Conservation (phyloP, 1,140 invertebrate species). For the Laupala kohalensis region DNA sequence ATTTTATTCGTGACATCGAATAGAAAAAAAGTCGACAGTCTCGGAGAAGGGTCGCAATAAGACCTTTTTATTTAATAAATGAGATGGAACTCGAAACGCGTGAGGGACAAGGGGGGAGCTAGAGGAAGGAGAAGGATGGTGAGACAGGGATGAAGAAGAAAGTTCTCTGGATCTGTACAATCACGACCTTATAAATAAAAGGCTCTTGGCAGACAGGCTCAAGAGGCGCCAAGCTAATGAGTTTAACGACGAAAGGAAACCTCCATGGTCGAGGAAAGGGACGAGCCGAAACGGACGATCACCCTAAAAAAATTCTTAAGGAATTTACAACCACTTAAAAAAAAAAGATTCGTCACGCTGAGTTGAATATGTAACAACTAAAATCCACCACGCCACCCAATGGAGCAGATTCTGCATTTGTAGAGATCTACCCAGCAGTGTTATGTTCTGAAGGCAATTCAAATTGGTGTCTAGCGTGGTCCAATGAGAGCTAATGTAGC, state of each 20-base stretch:
- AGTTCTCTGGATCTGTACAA: background rate
- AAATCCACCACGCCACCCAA: background rate
- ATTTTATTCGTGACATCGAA: background rate
- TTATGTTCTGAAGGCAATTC: too few species aligned
- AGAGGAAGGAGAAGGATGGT: background rate
- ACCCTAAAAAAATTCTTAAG: background rate
- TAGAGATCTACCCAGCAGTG: too few species aligned
- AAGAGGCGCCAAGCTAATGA: background rate
- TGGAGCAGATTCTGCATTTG: background rate
- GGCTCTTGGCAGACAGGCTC: background rate
- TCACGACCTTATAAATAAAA: background rate
- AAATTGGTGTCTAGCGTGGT: too few species aligned
- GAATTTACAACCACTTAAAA: background rate
- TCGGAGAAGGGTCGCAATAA: background rate
- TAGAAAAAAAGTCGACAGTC: background rate
- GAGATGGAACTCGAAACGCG: background rate
- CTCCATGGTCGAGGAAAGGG: too few species aligned
- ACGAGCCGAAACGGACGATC: background rate
- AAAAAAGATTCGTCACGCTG: background rate
- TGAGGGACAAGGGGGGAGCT: background rate
- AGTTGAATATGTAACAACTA: background rate
- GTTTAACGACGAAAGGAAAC: background rate
- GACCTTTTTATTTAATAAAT: background rate
- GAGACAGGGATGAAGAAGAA: too few species aligned
- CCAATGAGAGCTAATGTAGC: too few species aligned